Evolutionary conservation across 37 sponge, comb jelly and placozoan species (phyloP), one percentile per base, ranked within the genome.

Genomic region (Aplysina aerophoba): DNA sequence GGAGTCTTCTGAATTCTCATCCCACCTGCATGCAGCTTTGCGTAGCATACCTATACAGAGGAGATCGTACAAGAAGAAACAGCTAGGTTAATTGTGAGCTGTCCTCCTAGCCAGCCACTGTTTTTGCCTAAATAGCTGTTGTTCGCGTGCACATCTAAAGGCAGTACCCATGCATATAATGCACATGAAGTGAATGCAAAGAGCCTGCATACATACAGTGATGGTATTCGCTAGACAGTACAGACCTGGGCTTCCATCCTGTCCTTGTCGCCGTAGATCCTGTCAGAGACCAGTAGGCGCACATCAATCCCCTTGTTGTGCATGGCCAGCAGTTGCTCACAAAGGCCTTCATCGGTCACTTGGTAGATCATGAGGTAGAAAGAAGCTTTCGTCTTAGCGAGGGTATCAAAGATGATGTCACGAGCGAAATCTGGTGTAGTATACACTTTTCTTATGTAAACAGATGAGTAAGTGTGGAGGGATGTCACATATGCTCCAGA

Each of bases 371-470:
- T 87, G 35, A 87, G 88, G 22, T 87, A 81, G 39, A 87, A 82
- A 14, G 88, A 84, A 33, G 74, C 59, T 54, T 88, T 41, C 12
- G 60, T 88, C 0, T 22, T 13, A 8, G 30, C 6, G 15, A 95
- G 85, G 21, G 60, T 33, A 27, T 65, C 31, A 69, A 83, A 81
- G 11, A 92, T 25, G 0, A 81, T 81, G 17, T 71, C 79, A 27
- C 67, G 79, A 40, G 96, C 91, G 40, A 65, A 72, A 59, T 95
- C 96, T 0, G 96, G 96, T 28, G 88, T 79, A 15, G 93, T 90
- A 80, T 85, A 92, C n/a, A 78, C 90, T 0, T 60, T 82, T 39
- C 35, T 81, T 15, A 95, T 65, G 15, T 56, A 36, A n/a, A 92
- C 91, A 55, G 36, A 39, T 28, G 19, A 33, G 69, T 77, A 81